Conservation (phyloP, 1,140 invertebrate species). For the Diorhabda carinulata region DNA sequence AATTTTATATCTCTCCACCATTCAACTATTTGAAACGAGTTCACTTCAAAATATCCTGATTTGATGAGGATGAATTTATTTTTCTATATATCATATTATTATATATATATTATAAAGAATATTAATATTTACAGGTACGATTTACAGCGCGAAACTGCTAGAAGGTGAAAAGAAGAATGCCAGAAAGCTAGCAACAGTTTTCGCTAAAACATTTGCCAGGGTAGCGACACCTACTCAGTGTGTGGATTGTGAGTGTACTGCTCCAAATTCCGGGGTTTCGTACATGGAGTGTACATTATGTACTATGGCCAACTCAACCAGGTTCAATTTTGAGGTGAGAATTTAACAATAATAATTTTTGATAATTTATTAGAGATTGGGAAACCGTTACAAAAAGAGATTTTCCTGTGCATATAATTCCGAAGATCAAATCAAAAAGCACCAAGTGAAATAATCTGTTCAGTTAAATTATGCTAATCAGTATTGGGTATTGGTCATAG, state of each 20-base stretch:
- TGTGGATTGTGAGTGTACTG: constrained; percentile 71
- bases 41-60: no score
- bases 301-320: constrained; percentile 47
- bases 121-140: constrained; percentile 35
- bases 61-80: no score
- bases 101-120: background rate
- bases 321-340: constrained; percentile 51
- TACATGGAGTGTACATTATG: constrained; percentile 62
- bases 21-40: no score
- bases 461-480: no score
- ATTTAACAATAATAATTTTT: constrained; percentile 49
- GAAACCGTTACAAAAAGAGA: constrained; percentile 2
- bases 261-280: constrained; percentile 60
- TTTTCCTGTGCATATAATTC: constrained; percentile 11
- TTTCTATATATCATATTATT: background rate
- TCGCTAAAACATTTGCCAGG: constrained; percentile 62
- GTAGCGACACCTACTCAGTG: constrained; percentile 60
- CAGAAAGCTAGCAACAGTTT: constrained; percentile 66
- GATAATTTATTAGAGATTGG: background rate
- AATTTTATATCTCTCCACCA: no score
- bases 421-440: background rate
- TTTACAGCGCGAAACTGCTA: constrained; percentile 62
- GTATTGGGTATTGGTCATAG: no score
- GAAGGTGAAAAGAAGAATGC: constrained; percentile 55
- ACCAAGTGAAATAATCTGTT: no score